Conservation (phyloP, 2,797 vertebrate species). For the Coendou prehensilis region DNA sequence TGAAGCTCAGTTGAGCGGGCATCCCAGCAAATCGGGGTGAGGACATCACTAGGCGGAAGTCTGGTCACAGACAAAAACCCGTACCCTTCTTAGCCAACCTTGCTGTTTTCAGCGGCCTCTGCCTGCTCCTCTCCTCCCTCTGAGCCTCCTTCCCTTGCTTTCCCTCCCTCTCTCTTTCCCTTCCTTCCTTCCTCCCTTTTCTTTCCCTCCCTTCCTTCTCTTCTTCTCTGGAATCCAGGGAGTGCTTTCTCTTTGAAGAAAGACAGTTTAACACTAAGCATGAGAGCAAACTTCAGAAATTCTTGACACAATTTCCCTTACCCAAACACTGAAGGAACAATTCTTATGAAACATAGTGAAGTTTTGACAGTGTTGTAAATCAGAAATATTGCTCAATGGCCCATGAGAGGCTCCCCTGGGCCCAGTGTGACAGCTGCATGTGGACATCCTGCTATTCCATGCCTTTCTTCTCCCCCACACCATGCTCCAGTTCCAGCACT, state of each 20-base stretch:
- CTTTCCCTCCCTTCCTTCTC: neutral
- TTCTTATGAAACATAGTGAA: neutral
- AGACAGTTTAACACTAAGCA: neutral
- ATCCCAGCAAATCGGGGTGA: neutral
- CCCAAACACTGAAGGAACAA: neutral
- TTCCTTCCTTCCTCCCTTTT: neutral
- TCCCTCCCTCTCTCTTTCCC: too few relatives aligned
- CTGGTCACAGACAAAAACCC: neutral
- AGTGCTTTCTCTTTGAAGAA: neutral
- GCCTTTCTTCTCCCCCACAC: neutral
- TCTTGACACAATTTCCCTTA: neutral
- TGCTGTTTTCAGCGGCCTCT: neutral
- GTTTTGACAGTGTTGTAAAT: constrained; percentile 40
- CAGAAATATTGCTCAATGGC: neutral
- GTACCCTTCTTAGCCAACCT: neutral
- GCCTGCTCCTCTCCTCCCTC: neutral
- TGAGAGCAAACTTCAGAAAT: neutral
- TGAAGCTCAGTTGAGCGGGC: neutral
- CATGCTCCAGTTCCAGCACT: neutral
- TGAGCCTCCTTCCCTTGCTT: too few relatives aligned
- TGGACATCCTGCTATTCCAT: neutral
- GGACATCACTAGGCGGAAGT: neutral
- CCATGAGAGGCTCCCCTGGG: neutral
- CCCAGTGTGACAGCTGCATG: neutral
- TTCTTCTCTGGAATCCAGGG: neutral